Evolutionary conservation across 2,888 invertebrate genomes (phyloP).

Genomic region (Brassicogethes aeneus): DNA sequence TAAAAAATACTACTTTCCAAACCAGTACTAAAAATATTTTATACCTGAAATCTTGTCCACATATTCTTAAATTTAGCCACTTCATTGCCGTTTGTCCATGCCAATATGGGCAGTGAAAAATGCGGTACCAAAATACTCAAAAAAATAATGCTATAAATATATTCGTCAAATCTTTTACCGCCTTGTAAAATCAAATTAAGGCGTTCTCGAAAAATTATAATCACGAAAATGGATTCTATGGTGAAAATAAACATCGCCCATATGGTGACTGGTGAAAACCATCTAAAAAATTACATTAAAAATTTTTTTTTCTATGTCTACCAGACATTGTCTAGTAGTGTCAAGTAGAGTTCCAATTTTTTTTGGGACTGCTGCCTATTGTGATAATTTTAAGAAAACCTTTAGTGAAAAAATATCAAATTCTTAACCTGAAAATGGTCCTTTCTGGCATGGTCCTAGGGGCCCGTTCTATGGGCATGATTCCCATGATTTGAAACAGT

Average conservation of each 20-base stretch:
- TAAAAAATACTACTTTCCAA: too few species aligned
- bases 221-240: slow-evolving; percentile 47
- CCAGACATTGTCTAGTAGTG: too few species aligned
- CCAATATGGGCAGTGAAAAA: slow-evolving; percentile 57
- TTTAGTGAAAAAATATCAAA: not conserved
- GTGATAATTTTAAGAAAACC: too few species aligned
- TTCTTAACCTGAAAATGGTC: slow-evolving; percentile 35
- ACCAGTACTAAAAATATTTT: too few species aligned
- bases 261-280: slow-evolving; percentile 57
- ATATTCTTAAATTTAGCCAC: slow-evolving; percentile 69
- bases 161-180: slow-evolving; percentile 63
- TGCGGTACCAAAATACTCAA: slow-evolving; percentile 63
- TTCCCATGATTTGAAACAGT: slow-evolving; percentile 65
- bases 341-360: too few species aligned
- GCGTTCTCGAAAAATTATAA: slow-evolving; percentile 36
- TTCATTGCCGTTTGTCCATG: slow-evolving; percentile 62
- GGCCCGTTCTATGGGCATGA: slow-evolving; percentile 65
- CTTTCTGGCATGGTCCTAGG: slow-evolving; percentile 39
- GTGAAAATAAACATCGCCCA: slow-evolving; percentile 59
- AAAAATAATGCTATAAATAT: slow-evolving; percentile 67
- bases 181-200: slow-evolving; percentile 32
- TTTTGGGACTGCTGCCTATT: too few species aligned
- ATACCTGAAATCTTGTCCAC: slow-evolving; percentile 72
- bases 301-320: too few species aligned
- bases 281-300: slow-evolving; percentile 31